Evolutionary conservation across 2,888 invertebrate genomes (phyloP).

Genomic region (Hololepta plana): DNA sequence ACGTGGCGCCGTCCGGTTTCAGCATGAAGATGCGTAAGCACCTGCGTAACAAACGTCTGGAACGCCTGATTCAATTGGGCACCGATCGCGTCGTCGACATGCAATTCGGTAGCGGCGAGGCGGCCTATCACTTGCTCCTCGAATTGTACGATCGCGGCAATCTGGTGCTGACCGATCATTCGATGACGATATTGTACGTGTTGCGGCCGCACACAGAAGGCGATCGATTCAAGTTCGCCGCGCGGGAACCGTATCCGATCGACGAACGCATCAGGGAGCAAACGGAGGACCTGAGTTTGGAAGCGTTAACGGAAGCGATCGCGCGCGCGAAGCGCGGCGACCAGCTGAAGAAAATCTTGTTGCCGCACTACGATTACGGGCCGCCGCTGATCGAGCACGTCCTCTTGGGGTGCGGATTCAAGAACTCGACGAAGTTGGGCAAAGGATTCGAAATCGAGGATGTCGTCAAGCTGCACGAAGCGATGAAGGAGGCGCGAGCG

Average conservation of each 20-base stretch:
- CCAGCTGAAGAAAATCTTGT: conserved; percentile 61
- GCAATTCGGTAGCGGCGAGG: conserved; percentile 87
- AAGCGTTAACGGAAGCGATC: conserved; percentile 39
- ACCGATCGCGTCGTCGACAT: conserved; percentile 87
- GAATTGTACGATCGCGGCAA: conserved; percentile 95
- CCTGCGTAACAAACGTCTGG: conserved; percentile 85
- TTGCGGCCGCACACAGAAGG: conserved; percentile 82
- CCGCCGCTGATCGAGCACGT: conserved; percentile 83
- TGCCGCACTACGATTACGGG: conserved; percentile 79
- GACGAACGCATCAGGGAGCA: conserved; percentile 52
- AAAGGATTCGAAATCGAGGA: conserved; percentile 52
- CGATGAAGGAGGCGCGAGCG: conserved; percentile 48
- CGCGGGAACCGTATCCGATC: conserved; percentile 78
- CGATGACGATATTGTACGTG: conserved; percentile 83
- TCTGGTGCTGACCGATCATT: conserved; percentile 80
- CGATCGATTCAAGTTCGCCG: conserved; percentile 79
- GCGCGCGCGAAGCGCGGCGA: conserved; percentile 51
- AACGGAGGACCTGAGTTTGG: conserved; percentile 33
- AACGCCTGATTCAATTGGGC: conserved; percentile 71
- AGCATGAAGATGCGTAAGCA: conserved; percentile 95
- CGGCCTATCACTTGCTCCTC: conserved; percentile 85
- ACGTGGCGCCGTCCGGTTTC: conserved; percentile 85
- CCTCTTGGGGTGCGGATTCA: conserved; percentile 51
- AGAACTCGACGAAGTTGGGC: conserved; percentile 35
- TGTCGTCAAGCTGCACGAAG: conserved; percentile 39